phyloP scores from a whole-genome alignment of 2,888 invertebrate genomes.

The Ophioninae sp. region DNA sequence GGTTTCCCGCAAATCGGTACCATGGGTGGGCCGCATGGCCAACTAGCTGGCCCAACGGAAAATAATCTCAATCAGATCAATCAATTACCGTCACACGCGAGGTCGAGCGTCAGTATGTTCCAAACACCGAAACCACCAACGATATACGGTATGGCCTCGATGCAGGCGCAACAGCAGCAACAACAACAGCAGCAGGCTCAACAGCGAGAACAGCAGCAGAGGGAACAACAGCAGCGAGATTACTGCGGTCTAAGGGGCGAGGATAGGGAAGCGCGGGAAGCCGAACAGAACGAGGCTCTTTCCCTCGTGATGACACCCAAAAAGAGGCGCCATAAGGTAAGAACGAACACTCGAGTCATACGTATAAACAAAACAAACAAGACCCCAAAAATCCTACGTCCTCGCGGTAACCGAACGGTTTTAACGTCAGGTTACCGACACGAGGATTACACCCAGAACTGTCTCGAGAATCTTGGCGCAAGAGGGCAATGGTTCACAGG shows the following conservation, averaged over 20 bases:
- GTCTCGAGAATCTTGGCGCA: conserved; percentile 93
- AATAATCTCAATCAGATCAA: conserved; percentile 84
- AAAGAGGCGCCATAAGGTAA: conserved; percentile 96
- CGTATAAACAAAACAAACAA: conserved; percentile 22
- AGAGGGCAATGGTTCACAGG: conserved; percentile 89
- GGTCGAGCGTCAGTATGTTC: conserved; percentile 89
- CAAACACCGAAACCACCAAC: conserved; percentile 91
- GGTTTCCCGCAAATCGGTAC: conserved; percentile 84
- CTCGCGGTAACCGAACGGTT: conserved; percentile 67
- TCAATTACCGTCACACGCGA: conserved; percentile 84
- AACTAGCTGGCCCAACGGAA: conserved; percentile 78
- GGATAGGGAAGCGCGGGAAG: conserved; percentile 82
- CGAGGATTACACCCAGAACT: conserved; percentile 94
- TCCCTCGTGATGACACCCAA: conserved; percentile 97
- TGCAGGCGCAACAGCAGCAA: conserved; percentile 82
- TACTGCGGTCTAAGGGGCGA: conserved; percentile 77
- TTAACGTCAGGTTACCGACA: conserved; percentile 88
- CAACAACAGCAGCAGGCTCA: conserved; percentile 79
- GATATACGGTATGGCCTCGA: conserved; percentile 80
- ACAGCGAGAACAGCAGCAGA: conserved; percentile 72
- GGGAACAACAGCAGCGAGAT: conserved; percentile 76
- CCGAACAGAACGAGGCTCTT: conserved; percentile 96
- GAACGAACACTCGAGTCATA: conserved; percentile 6
- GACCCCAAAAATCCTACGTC: conserved; percentile 52
- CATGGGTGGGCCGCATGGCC: conserved; percentile 79